A percentile compares a stretch with the other conserved stretches of the same genome.
These are phyloP conservation scores for Tenebrosternarchus preto DNA, from an alignment of 2,113 vertebrate genomes.

Conservation along the genomic window DNA sequence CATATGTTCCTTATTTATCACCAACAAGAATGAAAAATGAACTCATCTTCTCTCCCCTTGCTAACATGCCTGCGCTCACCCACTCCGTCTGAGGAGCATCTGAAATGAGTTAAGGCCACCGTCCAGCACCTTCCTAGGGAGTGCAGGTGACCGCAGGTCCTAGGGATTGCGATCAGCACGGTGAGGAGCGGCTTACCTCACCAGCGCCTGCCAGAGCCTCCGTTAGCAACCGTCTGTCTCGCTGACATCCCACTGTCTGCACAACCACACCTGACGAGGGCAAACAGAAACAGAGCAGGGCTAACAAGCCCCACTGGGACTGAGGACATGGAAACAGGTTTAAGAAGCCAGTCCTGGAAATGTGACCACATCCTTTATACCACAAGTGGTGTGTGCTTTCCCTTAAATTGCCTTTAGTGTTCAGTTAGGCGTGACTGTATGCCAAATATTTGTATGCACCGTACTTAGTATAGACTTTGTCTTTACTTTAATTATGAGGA, in stretches of 20 bases:
- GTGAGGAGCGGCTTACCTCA: no score
- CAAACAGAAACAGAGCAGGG: constrained; percentile 22
- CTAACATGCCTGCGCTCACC: constrained; percentile 44
- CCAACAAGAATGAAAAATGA: constrained; percentile 75
- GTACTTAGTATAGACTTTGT: no score
- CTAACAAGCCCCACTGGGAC: constrained; percentile 27
- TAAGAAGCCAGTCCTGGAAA: no score
- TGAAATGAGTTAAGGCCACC: constrained; percentile 69
- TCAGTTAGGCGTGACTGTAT: no score
- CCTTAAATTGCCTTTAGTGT: constrained; percentile 2
- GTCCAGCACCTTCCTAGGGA: constrained; percentile 58
- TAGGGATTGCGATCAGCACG: neutral
- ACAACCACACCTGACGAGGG: constrained; percentile 33
- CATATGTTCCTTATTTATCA: constrained; percentile 79
- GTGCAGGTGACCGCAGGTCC: constrained; percentile 22
- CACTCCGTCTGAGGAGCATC: constrained; percentile 61
- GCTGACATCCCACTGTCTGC: constrained; percentile 13
- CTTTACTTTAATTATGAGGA: no score
- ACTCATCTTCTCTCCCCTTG: constrained; percentile 66
- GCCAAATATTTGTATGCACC: no score
- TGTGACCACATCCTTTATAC: no score
- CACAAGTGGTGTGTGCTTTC: neutral
- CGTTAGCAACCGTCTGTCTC: constrained; percentile 13
- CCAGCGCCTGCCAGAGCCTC: constrained; percentile 15
- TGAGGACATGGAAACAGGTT: neutral